Evolutionary conservation across 2,113 vertebrate genomes (phyloP), one percentile per base, ranked within the genome.

Genomic region (Rutilus rutilus): DNA sequence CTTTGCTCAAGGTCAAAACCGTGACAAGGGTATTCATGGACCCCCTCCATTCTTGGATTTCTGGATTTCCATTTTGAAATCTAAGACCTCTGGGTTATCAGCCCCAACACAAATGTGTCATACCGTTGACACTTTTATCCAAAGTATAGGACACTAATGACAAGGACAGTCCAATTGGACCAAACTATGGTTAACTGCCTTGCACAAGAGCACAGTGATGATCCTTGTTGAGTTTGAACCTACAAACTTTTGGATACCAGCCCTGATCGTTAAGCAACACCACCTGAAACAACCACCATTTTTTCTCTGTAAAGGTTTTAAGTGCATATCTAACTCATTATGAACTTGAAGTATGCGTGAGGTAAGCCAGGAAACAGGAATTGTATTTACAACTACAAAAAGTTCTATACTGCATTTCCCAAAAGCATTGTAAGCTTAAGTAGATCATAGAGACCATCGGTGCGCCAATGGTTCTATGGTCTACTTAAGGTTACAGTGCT

Each of bases 1-100:
- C 33, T 77, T 33, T 33, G 4, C 50, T 77, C 50, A 54, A 77
- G 75, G 75, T 77, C 50, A 77, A 54, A 50, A 77, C 15, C 5
- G 14, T 33, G 14, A 47, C 71, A 77, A 77, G 45, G 75, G 47
- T 25, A 77, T 77, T 54, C 8, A 2, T 77, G 15, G 27, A 77
- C 50, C 47, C 30, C 47, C 47, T 21, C 74, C 15, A 21, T 77
- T 77, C 7, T 19, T 10, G 25, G 47, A 52, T 76, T 76, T 52
- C 11, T 52, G 45, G n/a, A 76, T 52, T 76, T 52, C 14, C 30
- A 33, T 15, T 19, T 14, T 67, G 64, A 17, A 75, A 39, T 17
- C 19, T 21, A 2, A 21, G 4, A 21, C 8, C 19, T 71, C 14
- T 67, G 15, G 27, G 64, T 33, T 67, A 67, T 67, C 27, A 27